Evolutionary conservation across 2,113 vertebrate genomes (phyloP).

Genomic region (Ciconia stormi): DNA sequence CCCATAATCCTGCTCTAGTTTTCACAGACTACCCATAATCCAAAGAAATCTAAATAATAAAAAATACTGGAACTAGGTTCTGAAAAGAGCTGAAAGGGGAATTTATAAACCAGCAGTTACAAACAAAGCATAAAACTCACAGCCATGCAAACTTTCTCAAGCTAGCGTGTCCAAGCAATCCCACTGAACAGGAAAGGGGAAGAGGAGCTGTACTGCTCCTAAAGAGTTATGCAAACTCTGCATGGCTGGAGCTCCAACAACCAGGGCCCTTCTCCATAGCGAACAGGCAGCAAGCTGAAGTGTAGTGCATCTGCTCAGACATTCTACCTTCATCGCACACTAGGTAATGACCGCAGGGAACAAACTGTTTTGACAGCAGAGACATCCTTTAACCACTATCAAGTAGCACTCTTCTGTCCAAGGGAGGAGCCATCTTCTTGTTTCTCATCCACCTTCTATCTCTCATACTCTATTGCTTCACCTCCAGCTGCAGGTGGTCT

Average conservation of each 20-base stretch:
- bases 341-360: background rate
- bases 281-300: background rate
- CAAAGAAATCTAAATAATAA: background rate
- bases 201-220: background rate
- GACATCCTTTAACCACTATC: background rate
- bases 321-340: background rate
- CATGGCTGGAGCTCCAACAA: background rate
- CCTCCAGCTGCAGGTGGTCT: background rate
- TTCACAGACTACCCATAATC: background rate
- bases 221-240: background rate
- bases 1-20: background rate
- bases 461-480: background rate
- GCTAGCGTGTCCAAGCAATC: accelerated
- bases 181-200: background rate
- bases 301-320: background rate
- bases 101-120: background rate
- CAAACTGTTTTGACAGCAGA: background rate
- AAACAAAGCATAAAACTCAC: background rate
- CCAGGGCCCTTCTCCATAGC: background rate
- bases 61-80: background rate
- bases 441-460: background rate
- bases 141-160: background rate
- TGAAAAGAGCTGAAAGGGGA: background rate
- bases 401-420: background rate
- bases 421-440: background rate